Base-by-base conservation (phyloP, 2,113 vertebrate species). In the Proteles cristata region DNA sequence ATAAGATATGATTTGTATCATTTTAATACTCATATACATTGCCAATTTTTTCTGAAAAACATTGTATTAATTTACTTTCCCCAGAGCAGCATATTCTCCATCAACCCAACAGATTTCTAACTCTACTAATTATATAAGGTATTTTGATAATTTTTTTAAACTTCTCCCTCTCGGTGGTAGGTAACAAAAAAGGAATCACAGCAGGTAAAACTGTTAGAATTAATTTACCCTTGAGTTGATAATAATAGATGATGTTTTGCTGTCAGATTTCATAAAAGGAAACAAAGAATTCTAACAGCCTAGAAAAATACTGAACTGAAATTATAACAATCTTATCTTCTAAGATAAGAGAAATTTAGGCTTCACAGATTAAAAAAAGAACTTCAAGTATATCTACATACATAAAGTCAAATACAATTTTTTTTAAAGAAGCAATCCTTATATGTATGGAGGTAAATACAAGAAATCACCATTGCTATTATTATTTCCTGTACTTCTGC, bases 181-280 rank as follows among this genome's bases (percentile, higher is more conserved):
- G 0, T 73, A 58, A 97, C 33, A 73, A 82, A 63, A 65, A 97
- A 33, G 5, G 74, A 77, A 93, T 43, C n/a, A n/a, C 11, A 96
- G 43, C 9, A 97, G 58, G 63, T 35, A 93, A n/a, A 93, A 31
- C 28, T 53, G 11, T 85, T 39, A 88, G 39, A 21, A 92, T 93
- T 77, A 94, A 98, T 76, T 97, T 90, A 48, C 43, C 33, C 84
- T 87, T 79, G 55, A 79, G 45, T 53, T 31, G 23, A 11, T 66
- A 94, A 82, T 71, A 68, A 95, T 21, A 65, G 21, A 89, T 25
- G 12, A 87, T 16, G 19, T 33, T 90, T 80, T 88, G 17, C 31
- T 96, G 68, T 89, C 69, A 95, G 89, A 95, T 14, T 26, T 90
- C 86, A 95, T 95, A 65, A 79, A 35, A 65, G 84, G 31, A 88